These are phyloP conservation scores for Ceratitis capitata DNA, from an alignment of 1,140 invertebrate genomes.

Conservation along the genomic window DNA sequence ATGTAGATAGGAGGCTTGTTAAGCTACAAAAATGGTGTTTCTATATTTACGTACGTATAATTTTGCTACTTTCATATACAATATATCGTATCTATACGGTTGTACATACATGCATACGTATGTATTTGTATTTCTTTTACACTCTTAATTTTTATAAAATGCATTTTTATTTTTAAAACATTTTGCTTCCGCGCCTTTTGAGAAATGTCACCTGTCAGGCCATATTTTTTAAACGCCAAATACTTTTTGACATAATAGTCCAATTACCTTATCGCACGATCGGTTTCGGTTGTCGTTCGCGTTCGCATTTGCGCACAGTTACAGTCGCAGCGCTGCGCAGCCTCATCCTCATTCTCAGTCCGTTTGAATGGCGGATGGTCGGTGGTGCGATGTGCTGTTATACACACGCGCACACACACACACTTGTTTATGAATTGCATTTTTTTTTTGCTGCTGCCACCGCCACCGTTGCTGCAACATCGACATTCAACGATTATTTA, in stretches of 20 bases:
- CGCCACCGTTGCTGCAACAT: not conserved
- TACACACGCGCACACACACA: not conserved
- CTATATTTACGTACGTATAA: not conserved
- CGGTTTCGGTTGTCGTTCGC: conserved; percentile 53
- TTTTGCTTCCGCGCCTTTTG: conserved; percentile 38
- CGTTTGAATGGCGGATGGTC: too few relatives aligned
- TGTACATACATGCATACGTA: too few relatives aligned
- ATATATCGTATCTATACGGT: too few relatives aligned
- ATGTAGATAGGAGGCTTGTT: not conserved
- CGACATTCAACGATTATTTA: conserved; percentile 40
- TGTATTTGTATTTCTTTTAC: not conserved
- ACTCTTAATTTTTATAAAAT: not conserved
- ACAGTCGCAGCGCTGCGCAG: not conserved
- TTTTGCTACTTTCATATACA: too few relatives aligned
- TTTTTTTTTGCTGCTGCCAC: too few relatives aligned
- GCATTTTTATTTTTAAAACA: not conserved
- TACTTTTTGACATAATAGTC: conserved; percentile 66
- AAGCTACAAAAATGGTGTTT: not conserved
- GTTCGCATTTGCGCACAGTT: conserved; percentile 16
- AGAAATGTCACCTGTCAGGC: conserved; percentile 65
- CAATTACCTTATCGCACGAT: conserved; percentile 66
- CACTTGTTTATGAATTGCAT: not conserved
- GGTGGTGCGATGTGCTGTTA: conserved; percentile 45
- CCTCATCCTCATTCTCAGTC: not conserved
- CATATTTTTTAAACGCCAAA: conserved; percentile 66